Evolutionary conservation across 2,888 invertebrate species (phyloP).

Genomic region (Cloeon dipterum): DNA sequence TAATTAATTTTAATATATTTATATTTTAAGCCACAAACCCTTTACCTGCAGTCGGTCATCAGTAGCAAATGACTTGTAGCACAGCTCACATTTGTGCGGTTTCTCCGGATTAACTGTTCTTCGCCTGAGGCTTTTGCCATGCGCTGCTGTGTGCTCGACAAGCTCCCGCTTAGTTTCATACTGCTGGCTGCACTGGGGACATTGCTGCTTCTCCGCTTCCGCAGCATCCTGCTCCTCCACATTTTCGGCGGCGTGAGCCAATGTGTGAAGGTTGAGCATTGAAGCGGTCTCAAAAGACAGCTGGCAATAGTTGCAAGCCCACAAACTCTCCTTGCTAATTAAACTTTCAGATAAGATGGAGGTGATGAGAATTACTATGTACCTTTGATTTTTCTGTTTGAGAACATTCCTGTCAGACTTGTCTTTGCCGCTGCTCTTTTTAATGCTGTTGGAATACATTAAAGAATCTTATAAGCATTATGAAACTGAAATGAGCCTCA

Average conservation of each 20-base stretch:
- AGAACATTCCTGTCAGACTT: neutral
- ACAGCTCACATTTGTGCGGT: slow-evolving; percentile 34
- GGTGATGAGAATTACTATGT: no score
- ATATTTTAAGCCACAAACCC: slow-evolving; percentile 1
- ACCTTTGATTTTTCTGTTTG: no score
- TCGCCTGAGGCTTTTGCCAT: slow-evolving; percentile 14
- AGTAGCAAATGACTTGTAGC: slow-evolving; percentile 38
- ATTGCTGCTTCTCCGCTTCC: slow-evolving; percentile 5
- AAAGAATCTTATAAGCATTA: no score
- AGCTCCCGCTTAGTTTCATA: slow-evolving; percentile 19
- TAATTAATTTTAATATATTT: neutral
- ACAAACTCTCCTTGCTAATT: no score
- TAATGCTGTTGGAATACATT: no score
- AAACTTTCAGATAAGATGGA: no score
- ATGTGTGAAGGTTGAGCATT: slow-evolving; percentile 25
- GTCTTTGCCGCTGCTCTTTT: no score
- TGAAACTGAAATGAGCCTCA: no score
- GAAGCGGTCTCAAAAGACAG: slow-evolving; percentile 20
- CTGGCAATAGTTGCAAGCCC: slow-evolving; percentile 18
- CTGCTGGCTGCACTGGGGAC: slow-evolving; percentile 10
- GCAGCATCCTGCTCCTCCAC: slow-evolving; percentile 9
- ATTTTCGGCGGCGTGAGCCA: slow-evolving; percentile 22
- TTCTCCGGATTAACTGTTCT: slow-evolving; percentile 16
- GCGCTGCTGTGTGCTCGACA: slow-evolving; percentile 23
- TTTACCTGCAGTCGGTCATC: slow-evolving; percentile 30